These are phyloP conservation scores for Sebastes elongatus DNA, from an alignment of 2,797 vertebrate species.

Conservation along the genomic window DNA sequence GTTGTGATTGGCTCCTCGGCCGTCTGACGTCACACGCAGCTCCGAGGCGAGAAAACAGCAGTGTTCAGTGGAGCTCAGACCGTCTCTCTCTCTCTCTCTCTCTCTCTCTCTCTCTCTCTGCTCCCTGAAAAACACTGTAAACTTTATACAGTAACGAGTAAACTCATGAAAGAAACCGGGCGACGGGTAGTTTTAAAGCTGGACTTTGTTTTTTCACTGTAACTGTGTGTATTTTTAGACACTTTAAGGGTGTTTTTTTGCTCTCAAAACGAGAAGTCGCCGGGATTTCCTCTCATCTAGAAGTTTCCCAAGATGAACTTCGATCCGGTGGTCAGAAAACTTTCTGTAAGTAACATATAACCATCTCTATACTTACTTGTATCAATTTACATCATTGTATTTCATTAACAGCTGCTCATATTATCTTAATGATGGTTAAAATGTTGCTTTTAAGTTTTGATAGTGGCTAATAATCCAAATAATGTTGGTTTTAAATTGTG, in stretches of 20 bases:
- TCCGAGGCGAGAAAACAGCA: neutral
- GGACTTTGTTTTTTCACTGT: slow-evolving; percentile 3
- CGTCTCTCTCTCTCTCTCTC: neutral
- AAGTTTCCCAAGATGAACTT: slow-evolving; percentile 79
- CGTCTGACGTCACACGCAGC: neutral
- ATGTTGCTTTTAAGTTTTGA: neutral
- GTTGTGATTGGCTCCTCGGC: too few relatives aligned
- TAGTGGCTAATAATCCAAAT: neutral
- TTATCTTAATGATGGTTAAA: neutral
- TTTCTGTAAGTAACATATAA: slow-evolving; percentile 60
- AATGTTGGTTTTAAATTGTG: neutral
- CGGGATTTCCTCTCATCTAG: slow-evolving; percentile 60
- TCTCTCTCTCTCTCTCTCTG: neutral
- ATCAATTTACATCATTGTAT: rapidly evolving
- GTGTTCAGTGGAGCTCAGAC: neutral
- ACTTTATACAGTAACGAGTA: neutral
- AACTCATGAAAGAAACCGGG: slow-evolving; percentile 44
- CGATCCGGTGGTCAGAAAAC: slow-evolving; percentile 61
- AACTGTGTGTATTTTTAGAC: neutral
- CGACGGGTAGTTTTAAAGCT: slow-evolving; percentile 16
- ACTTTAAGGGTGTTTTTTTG: slow-evolving; percentile 4
- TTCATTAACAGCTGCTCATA: rapidly evolving
- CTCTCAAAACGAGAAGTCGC: slow-evolving; percentile 10
- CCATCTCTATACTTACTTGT: rapidly evolving
- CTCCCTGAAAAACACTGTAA: neutral